Conservation (phyloP, 2,113 vertebrate species). For the Narcine bancroftii region DNA sequence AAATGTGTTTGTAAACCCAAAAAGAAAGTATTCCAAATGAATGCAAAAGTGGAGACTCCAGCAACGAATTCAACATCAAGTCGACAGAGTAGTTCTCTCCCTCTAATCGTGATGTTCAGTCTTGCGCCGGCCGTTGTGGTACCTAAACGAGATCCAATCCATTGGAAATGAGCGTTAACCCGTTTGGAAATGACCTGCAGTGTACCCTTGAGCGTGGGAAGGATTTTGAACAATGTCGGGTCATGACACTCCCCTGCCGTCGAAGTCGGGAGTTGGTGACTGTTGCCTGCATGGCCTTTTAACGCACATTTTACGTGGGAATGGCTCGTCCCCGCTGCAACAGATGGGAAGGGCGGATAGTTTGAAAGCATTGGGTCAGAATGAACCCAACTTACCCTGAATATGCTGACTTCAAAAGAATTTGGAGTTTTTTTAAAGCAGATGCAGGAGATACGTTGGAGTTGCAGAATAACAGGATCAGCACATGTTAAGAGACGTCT, state of each 20-base stretch:
- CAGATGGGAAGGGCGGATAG: background rate
- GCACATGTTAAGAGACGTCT: background rate
- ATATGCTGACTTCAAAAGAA: background rate
- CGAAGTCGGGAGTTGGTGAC: background rate
- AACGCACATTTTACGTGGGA: background rate
- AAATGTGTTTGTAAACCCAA: too few species aligned
- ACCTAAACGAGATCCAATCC: background rate
- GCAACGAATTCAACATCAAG: conserved; percentile 12
- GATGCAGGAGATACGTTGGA: background rate
- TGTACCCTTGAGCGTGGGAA: conserved; percentile 28
- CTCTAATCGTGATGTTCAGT: conserved; percentile 6
- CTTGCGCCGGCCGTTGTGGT: background rate
- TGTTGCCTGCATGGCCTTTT: background rate
- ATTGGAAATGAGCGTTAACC: conserved; percentile 1
- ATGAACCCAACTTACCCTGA: background rate
- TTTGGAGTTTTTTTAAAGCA: background rate
- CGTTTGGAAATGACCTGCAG: conserved; percentile 10
- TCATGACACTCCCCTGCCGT: background rate
- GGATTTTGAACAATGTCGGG: conserved; percentile 10
- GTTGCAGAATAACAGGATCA: background rate
- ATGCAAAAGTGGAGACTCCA: too few species aligned
- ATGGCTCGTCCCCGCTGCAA: background rate
- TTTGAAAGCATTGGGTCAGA: background rate
- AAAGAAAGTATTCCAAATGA: too few species aligned
- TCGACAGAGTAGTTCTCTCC: background rate